A percentile compares a stretch with the other conserved stretches of the same genome.
These are phyloP conservation scores for Sialia sialis DNA, from an alignment of 2,113 vertebrate genomes.

Conservation along the genomic window DNA sequence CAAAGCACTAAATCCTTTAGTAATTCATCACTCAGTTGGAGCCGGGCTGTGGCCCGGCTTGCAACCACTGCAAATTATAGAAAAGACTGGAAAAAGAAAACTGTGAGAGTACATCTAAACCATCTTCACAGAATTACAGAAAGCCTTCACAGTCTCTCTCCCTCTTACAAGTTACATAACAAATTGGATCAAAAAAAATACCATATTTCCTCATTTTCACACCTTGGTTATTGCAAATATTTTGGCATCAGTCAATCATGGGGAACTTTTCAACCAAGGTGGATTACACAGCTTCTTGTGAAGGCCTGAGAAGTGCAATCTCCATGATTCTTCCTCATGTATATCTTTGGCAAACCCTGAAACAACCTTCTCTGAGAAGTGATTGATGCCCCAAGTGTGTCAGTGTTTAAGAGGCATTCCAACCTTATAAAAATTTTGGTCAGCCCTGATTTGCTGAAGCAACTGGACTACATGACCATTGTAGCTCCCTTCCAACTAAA, in stretches of 20 bases:
- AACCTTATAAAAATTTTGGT: not conserved
- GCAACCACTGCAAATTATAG: conserved; percentile 38
- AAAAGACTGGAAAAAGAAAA: conserved; percentile 22
- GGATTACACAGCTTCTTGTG: not conserved
- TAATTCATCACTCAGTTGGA: conserved; percentile 42
- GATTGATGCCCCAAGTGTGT: not conserved
- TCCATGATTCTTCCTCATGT: not conserved
- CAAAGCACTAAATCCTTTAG: conserved; percentile 54
- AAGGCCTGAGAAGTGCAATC: not conserved
- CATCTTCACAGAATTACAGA: not conserved
- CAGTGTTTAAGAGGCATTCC: not conserved
- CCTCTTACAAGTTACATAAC: not conserved
- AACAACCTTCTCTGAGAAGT: not conserved
- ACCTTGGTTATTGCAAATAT: not conserved
- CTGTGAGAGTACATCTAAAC: not conserved
- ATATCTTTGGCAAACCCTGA: not conserved
- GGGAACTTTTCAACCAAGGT: not conserved
- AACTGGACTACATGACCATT: not conserved
- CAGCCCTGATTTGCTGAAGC: not conserved
- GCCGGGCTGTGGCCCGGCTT: not conserved
- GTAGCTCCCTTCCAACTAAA: not conserved
- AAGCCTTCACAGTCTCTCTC: not conserved
- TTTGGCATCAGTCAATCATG: not conserved
- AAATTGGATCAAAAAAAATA: not conserved
- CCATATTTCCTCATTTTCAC: not conserved